Base-by-base conservation (phyloP, 1,140 invertebrate species). In the Sogatella furcifera region DNA sequence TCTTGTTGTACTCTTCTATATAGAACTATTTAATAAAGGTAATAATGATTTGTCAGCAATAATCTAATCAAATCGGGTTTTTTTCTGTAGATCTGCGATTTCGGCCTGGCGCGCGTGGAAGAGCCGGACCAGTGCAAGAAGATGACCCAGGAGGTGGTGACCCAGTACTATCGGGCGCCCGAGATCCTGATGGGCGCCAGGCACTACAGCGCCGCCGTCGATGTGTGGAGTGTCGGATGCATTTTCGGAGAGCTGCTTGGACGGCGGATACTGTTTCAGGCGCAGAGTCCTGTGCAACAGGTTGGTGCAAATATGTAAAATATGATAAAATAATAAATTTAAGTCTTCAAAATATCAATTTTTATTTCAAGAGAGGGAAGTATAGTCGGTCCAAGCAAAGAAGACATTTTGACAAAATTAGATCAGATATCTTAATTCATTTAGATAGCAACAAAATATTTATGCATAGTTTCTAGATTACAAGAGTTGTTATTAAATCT, bases 161-260 rank as follows among this genome's bases (percentile, higher is more conserved):
- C 95, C 56, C 96, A 98, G 77, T 99, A 99, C 80, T 99, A 99
- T 76, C 83, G 97, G 61, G 96, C 97, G 5, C 97, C 97, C 14
- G 97, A 99, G 80, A 90, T 99, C 66, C 78, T 99, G 21, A 95
- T 99, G 85, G 97, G 97, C 28, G 95, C 97, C 5, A 86, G 92
- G 66, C 96, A 99, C 75, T 99, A 99, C 76, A 94, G 94, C 21
- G 89, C 89, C 10, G 90, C 92, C 0, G 92, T 99, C 41, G 97
- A 99, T 72, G 92, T 98, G 14, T 99, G 96, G 97, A 95, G 92
- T 46, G 95, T 98, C 24, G 97, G 97, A n/a, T 99, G 97, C 73
- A 99, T 98, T 69, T 98, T 99, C 72, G 96, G 95, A 8, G 97
- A 98, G 74, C 81, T 99, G 19, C 80, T 99, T 1, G 90, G 93